Evolutionary conservation across 2,797 vertebrate genomes (phyloP).

Genomic region (Gymnocypris eckloni): DNA sequence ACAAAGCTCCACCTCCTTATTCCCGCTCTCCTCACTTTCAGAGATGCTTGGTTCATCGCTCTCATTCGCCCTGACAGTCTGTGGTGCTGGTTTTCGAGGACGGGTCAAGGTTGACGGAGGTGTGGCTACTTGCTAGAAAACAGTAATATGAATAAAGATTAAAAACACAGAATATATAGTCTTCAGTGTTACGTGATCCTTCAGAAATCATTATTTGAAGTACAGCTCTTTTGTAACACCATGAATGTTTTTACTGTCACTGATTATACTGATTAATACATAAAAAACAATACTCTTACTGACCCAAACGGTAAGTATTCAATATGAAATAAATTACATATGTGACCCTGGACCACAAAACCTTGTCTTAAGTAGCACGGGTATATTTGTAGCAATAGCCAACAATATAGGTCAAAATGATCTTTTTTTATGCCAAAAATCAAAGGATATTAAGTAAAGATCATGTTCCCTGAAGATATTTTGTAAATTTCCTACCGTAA

Average conservation of each 20-base stretch:
- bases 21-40: constrained; percentile 82
- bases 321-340: neutral
- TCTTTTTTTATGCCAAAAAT: too few species aligned
- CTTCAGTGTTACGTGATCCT: neutral
- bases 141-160: neutral
- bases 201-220: neutral
- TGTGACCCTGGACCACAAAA: too few species aligned
- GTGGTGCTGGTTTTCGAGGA: constrained; percentile 75
- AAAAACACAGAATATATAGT: neutral
- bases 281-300: neutral
- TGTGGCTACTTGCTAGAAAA: constrained; percentile 83
- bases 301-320: neutral
- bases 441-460: too few species aligned
- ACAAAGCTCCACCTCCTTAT: constrained; percentile 83
- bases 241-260: neutral
- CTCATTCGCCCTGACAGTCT: constrained; percentile 71
- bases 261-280: neutral
- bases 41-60: constrained; percentile 85
- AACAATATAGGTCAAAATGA: too few species aligned
- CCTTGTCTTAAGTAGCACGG: too few species aligned
- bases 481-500: too few species aligned
- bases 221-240: neutral
- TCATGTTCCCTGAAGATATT: too few species aligned
- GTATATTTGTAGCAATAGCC: too few species aligned
- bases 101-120: constrained; percentile 85